Evolutionary conservation across 2,797 vertebrate species (phyloP).

Genomic region (Esox lucius): DNA sequence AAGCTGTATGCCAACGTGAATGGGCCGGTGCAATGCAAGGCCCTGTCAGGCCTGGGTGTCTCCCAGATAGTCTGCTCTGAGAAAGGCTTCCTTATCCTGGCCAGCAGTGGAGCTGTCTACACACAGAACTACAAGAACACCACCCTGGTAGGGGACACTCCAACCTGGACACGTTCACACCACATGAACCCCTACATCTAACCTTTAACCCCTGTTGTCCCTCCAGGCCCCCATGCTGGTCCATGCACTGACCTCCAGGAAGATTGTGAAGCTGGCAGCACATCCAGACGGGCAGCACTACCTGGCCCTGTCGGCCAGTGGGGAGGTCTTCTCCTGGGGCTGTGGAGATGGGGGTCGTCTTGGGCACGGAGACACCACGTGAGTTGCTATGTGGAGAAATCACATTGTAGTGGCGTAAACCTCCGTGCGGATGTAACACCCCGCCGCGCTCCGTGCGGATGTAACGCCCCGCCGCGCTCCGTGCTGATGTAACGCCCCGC

Average conservation of each 20-base stretch:
- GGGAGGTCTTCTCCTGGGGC: conserved; percentile 98
- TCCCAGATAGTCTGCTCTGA: conserved; percentile 94
- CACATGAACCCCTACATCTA: background rate
- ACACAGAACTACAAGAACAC: conserved; percentile 95
- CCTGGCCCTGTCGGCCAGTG: conserved; percentile 89
- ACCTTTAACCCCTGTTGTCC: background rate
- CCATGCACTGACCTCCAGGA: conserved; percentile 88
- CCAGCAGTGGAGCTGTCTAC: conserved; percentile 90
- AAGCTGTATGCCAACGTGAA: conserved; percentile 94
- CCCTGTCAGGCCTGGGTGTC: conserved; percentile 89
- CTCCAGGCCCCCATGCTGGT: conserved; percentile 89
- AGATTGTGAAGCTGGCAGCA: conserved; percentile 92
- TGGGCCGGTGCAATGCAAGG: conserved; percentile 93
- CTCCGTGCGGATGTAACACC: no score
- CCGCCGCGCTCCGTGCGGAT: no score
- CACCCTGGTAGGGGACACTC: conserved; percentile 80
- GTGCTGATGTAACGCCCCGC: no score
- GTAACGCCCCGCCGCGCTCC: no score
- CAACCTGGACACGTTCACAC: background rate
- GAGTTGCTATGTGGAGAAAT: conserved; percentile 49
- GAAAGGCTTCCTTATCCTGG: conserved; percentile 92
- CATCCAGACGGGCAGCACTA: conserved; percentile 98
- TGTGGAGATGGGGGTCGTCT: conserved; percentile 97
- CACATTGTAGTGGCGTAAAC: background rate
- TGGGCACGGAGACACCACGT: conserved; percentile 97